A percentile compares a stretch with the other conserved stretches of the same genome.
These are phyloP conservation scores for Hypolimnas misippus DNA, from an alignment of 2,888 invertebrate genomes.

Conservation along the genomic window DNA sequence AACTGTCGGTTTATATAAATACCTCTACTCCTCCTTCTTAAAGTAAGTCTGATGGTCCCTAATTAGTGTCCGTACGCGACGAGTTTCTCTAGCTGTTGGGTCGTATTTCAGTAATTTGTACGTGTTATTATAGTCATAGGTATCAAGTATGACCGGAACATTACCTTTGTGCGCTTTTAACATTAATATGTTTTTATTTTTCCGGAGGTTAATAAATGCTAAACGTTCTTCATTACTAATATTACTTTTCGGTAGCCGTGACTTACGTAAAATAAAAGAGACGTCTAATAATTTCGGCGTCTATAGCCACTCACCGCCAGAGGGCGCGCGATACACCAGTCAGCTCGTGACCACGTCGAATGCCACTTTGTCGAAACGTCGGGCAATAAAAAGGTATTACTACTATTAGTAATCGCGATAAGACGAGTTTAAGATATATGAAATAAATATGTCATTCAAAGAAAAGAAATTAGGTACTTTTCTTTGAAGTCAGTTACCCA, in stretches of 20 bases:
- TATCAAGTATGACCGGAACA: background rate
- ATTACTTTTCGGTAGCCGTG: background rate
- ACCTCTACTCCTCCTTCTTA: background rate
- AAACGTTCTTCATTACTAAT: background rate
- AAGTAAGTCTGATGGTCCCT: background rate
- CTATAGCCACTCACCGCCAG: too few species aligned
- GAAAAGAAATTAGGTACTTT: too few species aligned
- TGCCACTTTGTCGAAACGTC: too few species aligned
- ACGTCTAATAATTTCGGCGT: background rate
- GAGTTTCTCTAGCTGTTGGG: background rate
- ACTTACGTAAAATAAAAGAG: background rate
- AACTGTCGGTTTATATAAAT: background rate
- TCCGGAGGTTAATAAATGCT: background rate
- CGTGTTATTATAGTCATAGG: background rate
- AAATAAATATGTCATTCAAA: too few species aligned
- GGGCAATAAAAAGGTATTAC: too few species aligned
- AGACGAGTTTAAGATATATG: too few species aligned
- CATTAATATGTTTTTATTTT: background rate
- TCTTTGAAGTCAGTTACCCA: too few species aligned
- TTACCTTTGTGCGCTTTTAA: background rate
- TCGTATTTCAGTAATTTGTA: background rate
- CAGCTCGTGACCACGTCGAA: too few species aligned
- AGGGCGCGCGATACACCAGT: too few species aligned
- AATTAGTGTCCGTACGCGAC: background rate
- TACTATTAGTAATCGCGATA: too few species aligned